Percentiles rank a stretch among this genome's conserved stretches.
These are phyloP conservation scores for Resseliella maxima DNA, from an alignment of 2,888 invertebrate genomes.

Conservation along the genomic window DNA sequence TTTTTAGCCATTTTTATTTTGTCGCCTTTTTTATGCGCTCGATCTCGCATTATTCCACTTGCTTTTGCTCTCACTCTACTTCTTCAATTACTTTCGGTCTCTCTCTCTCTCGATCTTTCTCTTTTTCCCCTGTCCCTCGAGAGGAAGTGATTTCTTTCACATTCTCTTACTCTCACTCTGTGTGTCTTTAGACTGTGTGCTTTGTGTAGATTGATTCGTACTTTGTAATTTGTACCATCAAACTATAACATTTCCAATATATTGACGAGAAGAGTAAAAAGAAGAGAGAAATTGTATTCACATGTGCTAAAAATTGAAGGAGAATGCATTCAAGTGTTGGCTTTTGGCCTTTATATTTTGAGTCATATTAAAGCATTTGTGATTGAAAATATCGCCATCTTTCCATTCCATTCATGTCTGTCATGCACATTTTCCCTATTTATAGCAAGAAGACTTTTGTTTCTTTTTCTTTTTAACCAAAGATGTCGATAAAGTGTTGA, in stretches of 20 bases:
- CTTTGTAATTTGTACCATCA: neutral
- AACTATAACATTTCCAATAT: neutral
- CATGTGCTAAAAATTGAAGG: neutral
- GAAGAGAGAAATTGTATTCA: no score
- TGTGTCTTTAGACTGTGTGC: no score
- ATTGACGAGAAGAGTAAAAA: no score
- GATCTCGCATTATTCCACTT: no score
- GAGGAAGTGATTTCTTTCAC: no score
- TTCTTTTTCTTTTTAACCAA: neutral
- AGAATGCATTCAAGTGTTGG: neutral
- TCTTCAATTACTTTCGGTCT: no score
- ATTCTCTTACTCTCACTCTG: no score
- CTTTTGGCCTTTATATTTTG: no score
- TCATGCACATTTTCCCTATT: neutral
- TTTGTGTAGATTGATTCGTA: conserved; percentile 6
- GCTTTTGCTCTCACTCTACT: neutral
- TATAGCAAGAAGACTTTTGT: neutral
- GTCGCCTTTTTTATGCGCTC: conserved; percentile 1
- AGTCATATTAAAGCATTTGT: no score
- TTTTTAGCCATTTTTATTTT: conserved; percentile 34
- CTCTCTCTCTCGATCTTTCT: neutral
- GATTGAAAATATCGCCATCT: no score
- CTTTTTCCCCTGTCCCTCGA: no score
- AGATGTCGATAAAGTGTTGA: conserved; percentile 22
- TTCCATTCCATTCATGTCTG: no score